Evolutionary conservation across 30 jellyfish, hydroid and myxozoan species (phyloP).

Genomic region (Cassiopea xamachana): DNA sequence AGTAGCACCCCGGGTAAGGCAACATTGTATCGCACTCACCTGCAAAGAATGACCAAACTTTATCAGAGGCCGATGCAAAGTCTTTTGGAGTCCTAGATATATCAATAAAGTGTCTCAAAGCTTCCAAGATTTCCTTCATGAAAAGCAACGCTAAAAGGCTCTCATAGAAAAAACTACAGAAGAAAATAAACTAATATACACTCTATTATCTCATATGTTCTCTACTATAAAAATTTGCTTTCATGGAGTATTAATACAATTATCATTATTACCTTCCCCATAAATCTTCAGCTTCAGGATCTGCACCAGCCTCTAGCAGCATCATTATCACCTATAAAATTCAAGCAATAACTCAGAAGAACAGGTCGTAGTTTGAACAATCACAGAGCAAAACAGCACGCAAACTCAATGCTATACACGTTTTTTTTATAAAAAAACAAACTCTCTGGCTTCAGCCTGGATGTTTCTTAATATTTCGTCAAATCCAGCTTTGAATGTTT

Average conservation of each 20-base stretch:
- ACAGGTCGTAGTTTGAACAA: background rate
- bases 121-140: background rate
- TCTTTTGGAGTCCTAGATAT: conserved; percentile 73
- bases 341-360: background rate
- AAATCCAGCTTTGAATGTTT: too few species aligned
- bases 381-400: background rate
- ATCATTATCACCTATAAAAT: conserved; percentile 60
- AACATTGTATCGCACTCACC: conserved; percentile 31
- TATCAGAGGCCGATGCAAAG: conserved; percentile 87
- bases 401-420: too few species aligned
- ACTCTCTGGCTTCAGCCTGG: too few species aligned
- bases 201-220: too few species aligned
- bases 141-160: background rate
- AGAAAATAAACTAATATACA: too few species aligned
- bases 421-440: too few species aligned
- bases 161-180: too few species aligned
- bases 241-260: too few species aligned
- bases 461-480: too few species aligned
- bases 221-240: too few species aligned
- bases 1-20: too few species aligned
- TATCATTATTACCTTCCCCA: conserved; percentile 55
- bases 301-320: conserved; percentile 64
- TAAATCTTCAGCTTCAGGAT: conserved; percentile 69
- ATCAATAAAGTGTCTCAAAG: background rate
- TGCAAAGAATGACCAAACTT: conserved; percentile 87